Evolutionary conservation across 2,888 invertebrate species (phyloP).

Genomic region (Athalia cordata): DNA sequence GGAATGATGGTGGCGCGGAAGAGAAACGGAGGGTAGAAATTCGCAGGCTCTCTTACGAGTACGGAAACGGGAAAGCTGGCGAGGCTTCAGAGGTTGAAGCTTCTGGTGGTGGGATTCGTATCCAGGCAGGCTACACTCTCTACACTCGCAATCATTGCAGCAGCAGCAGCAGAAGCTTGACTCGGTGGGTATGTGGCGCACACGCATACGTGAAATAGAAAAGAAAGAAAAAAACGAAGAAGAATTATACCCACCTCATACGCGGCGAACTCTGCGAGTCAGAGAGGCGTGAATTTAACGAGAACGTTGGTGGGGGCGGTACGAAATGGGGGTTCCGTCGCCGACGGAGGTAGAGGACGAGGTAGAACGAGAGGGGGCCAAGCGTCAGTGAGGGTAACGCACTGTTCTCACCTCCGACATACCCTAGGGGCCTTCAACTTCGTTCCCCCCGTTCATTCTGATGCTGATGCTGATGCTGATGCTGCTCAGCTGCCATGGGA

Average conservation of each 20-base stretch:
- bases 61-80: slow-evolving; percentile 22
- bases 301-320: neutral
- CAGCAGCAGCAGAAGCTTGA: neutral
- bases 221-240: slow-evolving; percentile 3
- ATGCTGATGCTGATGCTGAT: slow-evolving; percentile 21
- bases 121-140: slow-evolving; percentile 1
- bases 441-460: neutral
- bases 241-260: slow-evolving; percentile 24
- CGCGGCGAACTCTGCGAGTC: slow-evolving; percentile 33
- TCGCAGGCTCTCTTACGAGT: slow-evolving; percentile 16
- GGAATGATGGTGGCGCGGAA: neutral
- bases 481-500: no score
- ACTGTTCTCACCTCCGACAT: slow-evolving; percentile 66
- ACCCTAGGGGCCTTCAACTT: slow-evolving; percentile 61
- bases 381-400: slow-evolving; percentile 61
- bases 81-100: neutral
- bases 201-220: slow-evolving; percentile 37
- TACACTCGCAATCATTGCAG: slow-evolving; percentile 31
- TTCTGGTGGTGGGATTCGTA: neutral
- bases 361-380: slow-evolving; percentile 48
- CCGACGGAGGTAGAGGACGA: slow-evolving; percentile 40
- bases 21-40: neutral
- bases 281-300: slow-evolving; percentile 45
- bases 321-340: slow-evolving; percentile 13
- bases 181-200: slow-evolving; percentile 22